Evolutionary conservation across 2,797 vertebrate species (phyloP).

Genomic region (Gallinago nigripennis): DNA sequence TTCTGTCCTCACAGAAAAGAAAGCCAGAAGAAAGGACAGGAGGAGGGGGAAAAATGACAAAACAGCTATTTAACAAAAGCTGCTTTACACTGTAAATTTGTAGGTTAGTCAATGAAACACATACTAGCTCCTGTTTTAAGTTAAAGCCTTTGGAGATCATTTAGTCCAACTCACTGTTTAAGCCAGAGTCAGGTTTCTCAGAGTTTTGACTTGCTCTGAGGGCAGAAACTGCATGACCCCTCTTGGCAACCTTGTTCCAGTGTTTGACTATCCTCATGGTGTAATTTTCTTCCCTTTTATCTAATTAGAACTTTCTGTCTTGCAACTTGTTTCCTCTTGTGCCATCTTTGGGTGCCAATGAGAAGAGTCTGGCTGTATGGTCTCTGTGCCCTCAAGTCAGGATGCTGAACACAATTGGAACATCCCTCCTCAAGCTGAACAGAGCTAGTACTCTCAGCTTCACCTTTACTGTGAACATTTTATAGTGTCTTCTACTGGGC

Average conservation of each 20-base stretch:
- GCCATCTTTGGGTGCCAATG: rapidly evolving
- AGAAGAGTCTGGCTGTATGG: not conserved
- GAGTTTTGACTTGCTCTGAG: not conserved
- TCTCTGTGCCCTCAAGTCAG: not conserved
- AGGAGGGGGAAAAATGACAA: not conserved
- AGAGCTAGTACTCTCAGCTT: not conserved
- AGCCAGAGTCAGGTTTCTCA: not conserved
- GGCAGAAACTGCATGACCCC: rapidly evolving
- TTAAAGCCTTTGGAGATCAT: not conserved
- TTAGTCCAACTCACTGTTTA: not conserved
- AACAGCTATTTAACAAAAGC: not conserved
- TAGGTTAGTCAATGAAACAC: not conserved
- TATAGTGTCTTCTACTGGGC: not conserved
- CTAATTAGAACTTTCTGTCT: not conserved
- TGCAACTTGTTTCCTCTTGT: not conserved
- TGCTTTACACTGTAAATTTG: not conserved
- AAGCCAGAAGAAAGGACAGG: not conserved
- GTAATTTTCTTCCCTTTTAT: not conserved
- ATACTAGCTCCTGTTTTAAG: not conserved
- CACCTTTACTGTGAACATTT: not conserved
- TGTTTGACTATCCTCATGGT: not conserved
- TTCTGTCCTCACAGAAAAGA: conserved; percentile 26
- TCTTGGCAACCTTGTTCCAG: not conserved
- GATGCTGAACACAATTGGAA: not conserved
- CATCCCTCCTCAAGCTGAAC: not conserved